These are phyloP conservation scores for Lepidocolaptes lacrymiger DNA, from an alignment of 2,797 vertebrate species.

Conservation along the genomic window DNA sequence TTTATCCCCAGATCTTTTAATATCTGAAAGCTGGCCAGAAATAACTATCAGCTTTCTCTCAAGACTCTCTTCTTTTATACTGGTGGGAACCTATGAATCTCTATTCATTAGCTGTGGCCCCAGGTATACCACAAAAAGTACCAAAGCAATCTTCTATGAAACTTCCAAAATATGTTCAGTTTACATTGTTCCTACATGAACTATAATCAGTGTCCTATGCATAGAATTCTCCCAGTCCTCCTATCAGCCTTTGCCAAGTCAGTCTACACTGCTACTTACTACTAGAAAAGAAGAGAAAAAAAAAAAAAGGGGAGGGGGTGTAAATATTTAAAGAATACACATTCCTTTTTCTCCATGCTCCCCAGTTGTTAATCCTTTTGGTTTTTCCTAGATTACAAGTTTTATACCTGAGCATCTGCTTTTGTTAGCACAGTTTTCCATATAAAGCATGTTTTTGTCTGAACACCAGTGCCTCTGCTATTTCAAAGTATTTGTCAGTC, in stretches of 20 bases:
- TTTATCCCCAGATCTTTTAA: not conserved
- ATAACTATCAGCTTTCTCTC: not conserved
- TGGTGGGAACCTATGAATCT: not conserved
- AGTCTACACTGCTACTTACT: not conserved
- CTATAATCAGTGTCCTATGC: not conserved
- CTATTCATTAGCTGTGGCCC: not conserved
- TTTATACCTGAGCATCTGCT: not conserved
- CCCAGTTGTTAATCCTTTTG: not conserved
- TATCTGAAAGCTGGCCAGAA: not conserved
- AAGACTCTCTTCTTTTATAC: not conserved
- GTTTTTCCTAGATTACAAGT: not conserved
- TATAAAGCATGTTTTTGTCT: not conserved
- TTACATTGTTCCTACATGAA: not conserved
- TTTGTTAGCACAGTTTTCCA: not conserved
- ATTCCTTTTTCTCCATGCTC: not conserved
- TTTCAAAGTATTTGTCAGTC: constrained; percentile 3
- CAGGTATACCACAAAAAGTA: not conserved
- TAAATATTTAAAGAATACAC: not conserved
- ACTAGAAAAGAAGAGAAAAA: not conserved
- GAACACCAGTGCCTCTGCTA: not conserved
- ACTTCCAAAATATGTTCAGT: not conserved
- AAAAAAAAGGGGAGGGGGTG: not conserved
- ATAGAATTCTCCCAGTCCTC: not conserved
- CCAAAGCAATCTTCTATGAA: not conserved
- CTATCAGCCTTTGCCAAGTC: not conserved